These are phyloP conservation scores for Drosophila silvestris DNA, from an alignment of 2,888 invertebrate genomes.

Conservation along the genomic window DNA sequence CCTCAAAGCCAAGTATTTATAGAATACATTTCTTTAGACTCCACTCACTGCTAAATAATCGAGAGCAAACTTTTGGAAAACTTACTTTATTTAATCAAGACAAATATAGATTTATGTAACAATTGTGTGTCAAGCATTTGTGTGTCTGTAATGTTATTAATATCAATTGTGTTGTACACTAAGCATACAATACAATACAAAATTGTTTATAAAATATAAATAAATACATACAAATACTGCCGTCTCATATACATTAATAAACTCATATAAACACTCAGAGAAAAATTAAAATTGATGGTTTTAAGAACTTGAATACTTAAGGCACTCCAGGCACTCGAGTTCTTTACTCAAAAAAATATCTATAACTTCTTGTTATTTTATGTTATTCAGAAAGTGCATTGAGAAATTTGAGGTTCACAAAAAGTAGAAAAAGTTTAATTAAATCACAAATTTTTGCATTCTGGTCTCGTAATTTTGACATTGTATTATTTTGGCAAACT, in stretches of 20 bases:
- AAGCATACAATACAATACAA: background rate
- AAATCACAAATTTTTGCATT: background rate
- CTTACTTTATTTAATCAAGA: conserved; percentile 12
- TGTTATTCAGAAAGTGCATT: background rate
- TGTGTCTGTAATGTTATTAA: conserved; percentile 10
- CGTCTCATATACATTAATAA: background rate
- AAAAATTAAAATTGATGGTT: background rate
- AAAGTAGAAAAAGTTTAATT: background rate
- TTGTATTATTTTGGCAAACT: background rate
- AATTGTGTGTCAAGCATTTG: conserved; percentile 5
- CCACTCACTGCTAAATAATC: background rate
- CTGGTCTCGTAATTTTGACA: background rate
- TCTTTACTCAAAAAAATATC: background rate
- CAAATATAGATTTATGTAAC: background rate
- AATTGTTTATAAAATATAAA: conserved; percentile 3
- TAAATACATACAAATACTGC: conserved; percentile 17
- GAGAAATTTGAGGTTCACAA: background rate
- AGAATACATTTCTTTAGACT: background rate
- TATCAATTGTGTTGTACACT: conserved; percentile 19
- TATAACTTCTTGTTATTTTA: background rate
- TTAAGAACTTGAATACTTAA: background rate
- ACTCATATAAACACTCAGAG: conserved; percentile 14
- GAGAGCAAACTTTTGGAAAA: background rate
- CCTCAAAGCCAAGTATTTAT: background rate
- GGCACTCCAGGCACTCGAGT: background rate